These are phyloP conservation scores for Ranitomeya variabilis DNA, from an alignment of 2,113 vertebrate species.

Conservation along the genomic window DNA sequence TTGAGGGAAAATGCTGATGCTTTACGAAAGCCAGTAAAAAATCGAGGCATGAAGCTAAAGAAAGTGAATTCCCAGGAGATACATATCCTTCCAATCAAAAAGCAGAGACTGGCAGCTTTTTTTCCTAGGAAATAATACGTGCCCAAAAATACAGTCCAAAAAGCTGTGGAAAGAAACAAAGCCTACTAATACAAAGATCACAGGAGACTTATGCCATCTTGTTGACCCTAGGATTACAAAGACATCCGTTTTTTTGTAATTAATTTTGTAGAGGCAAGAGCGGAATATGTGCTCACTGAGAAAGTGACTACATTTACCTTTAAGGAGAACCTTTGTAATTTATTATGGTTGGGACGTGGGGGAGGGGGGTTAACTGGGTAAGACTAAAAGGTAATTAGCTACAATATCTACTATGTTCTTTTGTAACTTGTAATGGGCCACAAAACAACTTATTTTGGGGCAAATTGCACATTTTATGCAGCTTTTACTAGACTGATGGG, in stretches of 20 bases:
- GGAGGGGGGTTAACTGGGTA: slow-evolving; percentile 59
- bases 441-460: slow-evolving; percentile 84
- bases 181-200: neutral
- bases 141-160: neutral
- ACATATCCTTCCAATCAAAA: slow-evolving; percentile 97
- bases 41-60: slow-evolving; percentile 94
- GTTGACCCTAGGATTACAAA: neutral
- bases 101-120: slow-evolving; percentile 94
- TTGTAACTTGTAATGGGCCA: slow-evolving; percentile 76
- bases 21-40: slow-evolving; percentile 89
- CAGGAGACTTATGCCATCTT: too few species aligned
- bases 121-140: slow-evolving; percentile 89
- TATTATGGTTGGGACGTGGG: slow-evolving; percentile 63
- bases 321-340: slow-evolving; percentile 81
- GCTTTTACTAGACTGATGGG: slow-evolving; percentile 80
- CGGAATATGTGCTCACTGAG: neutral
- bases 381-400: slow-evolving; percentile 63
- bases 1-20: slow-evolving; percentile 76
- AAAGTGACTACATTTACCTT: slow-evolving; percentile 17
- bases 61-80: slow-evolving; percentile 98
- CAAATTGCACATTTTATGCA: slow-evolving; percentile 84
- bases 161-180: neutral
- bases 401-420: slow-evolving; percentile 69
- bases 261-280: slow-evolving; percentile 3
- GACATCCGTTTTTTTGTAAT: neutral